Percentiles rank a stretch among this genome's conserved stretches.
These are phyloP conservation scores for Nowickia ferox DNA, from an alignment of 2,888 invertebrate species.

Conservation along the genomic window DNA sequence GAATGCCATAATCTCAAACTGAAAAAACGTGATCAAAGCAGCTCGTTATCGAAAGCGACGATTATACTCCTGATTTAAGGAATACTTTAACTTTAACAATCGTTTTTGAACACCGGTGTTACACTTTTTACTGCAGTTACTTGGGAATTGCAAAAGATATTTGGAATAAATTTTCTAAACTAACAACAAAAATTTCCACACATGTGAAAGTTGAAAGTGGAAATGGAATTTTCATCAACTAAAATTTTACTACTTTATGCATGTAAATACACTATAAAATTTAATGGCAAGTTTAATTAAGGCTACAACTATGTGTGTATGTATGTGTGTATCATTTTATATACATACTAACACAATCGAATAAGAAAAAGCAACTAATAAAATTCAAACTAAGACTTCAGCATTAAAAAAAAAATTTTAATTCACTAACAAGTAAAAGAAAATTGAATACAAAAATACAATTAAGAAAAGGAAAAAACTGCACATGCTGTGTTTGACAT, in stretches of 20 bases:
- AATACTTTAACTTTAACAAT: no score
- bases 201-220: no score
- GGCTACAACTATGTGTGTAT: constrained; percentile 20
- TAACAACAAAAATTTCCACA: no score
- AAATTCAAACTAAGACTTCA: constrained; percentile 39
- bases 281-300: not conserved
- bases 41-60: no score
- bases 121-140: no score
- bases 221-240: not conserved
- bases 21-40: no score
- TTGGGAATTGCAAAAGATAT: no score
- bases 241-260: not conserved
- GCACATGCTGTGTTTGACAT: constrained; percentile 61
- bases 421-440: constrained; percentile 22
- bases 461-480: constrained; percentile 18
- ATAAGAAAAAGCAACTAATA: constrained; percentile 40
- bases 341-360: not conserved
- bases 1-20: no score
- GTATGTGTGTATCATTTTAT: not conserved
- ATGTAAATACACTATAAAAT: not conserved
- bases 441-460: constrained; percentile 11
- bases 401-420: constrained; percentile 1
- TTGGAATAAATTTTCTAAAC: no score
- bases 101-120: no score
- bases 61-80: no score